phyloP scores from a whole-genome alignment of 2,113 vertebrate species.

The Oncorhynchus nerka region DNA sequence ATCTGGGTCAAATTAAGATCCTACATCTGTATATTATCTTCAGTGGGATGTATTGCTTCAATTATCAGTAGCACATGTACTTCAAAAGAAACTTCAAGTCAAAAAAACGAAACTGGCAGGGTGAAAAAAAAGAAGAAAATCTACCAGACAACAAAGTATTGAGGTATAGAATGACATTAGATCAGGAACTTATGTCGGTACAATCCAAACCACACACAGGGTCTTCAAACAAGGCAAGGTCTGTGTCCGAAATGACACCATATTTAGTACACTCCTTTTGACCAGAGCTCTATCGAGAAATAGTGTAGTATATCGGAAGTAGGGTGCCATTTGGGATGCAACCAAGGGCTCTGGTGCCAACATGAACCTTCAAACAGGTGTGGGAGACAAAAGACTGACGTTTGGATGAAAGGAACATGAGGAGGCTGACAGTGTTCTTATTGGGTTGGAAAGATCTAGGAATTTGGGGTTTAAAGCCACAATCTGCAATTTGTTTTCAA shows the following conservation, averaged over 20 bases:
- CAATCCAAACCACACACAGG: constrained; percentile 61
- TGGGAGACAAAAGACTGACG: constrained; percentile 68
- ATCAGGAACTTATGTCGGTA: constrained; percentile 71
- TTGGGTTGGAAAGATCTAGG: constrained; percentile 41
- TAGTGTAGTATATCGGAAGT: too few relatives aligned
- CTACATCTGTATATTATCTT: constrained; percentile 49
- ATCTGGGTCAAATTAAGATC: too few relatives aligned
- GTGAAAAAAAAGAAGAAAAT: constrained; percentile 26
- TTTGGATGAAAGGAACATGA: constrained; percentile 63
- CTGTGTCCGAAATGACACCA: too few relatives aligned
- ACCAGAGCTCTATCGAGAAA: too few relatives aligned
- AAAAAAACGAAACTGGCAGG: constrained; percentile 23
- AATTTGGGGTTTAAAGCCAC: constrained; percentile 39
- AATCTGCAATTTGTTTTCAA: too few relatives aligned
- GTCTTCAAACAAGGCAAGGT: constrained; percentile 59
- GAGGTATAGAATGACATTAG: constrained; percentile 71
- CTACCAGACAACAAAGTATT: constrained; percentile 66
- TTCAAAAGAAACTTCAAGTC: constrained; percentile 60
- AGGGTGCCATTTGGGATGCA: too few relatives aligned
- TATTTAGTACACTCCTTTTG: too few relatives aligned
- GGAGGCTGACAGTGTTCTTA: constrained; percentile 60
- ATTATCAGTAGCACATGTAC: constrained; percentile 66
- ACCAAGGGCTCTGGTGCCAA: constrained; percentile 40
- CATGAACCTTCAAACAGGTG: constrained; percentile 63
- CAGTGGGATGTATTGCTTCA: constrained; percentile 60